phyloP scores from a whole-genome alignment of 2,888 invertebrate genomes.

The Spialia ferax region DNA sequence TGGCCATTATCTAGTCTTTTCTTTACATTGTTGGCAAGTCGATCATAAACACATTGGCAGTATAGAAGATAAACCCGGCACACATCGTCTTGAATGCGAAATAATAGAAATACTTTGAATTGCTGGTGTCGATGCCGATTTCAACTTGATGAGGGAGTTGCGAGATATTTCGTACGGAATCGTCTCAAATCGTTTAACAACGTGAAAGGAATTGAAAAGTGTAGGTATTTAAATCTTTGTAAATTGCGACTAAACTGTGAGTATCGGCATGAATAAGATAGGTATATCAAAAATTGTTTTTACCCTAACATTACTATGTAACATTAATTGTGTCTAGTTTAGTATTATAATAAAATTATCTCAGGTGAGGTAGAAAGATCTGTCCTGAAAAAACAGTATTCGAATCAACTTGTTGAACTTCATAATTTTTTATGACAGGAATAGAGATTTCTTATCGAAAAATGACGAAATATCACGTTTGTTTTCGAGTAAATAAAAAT shows the following conservation, averaged over 20 bases:
- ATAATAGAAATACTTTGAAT: constrained; percentile 51
- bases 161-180: background rate
- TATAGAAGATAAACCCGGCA: constrained; percentile 56
- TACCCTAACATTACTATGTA: no score
- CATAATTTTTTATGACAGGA: no score
- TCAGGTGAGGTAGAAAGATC: no score
- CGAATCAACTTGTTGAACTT: no score
- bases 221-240: no score
- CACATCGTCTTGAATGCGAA: constrained; percentile 44
- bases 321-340: no score
- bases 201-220: background rate
- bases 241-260: no score
- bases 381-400: no score
- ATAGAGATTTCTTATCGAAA: background rate
- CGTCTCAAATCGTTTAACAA: background rate
- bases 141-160: background rate
- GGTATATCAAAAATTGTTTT: no score
- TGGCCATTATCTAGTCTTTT: constrained; percentile 13
- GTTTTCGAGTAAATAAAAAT: background rate
- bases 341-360: no score
- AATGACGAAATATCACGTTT: background rate
- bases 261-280: no score
- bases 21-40: constrained; percentile 53
- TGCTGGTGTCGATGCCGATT: constrained; percentile 29
- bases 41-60: constrained; percentile 60